A percentile compares a stretch with the other conserved stretches of the same genome.
phyloP scores from a whole-genome alignment of 1,140 invertebrate species.

The Oryctes rhinoceros region DNA sequence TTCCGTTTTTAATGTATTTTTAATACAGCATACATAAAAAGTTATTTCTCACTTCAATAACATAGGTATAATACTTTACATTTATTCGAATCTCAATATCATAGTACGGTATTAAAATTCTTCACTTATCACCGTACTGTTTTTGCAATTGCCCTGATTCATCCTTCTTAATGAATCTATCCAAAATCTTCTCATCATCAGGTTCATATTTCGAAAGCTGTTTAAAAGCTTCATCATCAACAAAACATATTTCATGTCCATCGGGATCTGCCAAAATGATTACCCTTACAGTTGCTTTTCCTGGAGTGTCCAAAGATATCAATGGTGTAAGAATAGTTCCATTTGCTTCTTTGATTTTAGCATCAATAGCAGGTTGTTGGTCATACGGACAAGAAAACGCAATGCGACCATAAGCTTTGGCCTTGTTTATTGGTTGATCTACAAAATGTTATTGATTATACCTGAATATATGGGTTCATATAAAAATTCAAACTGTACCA shows the following conservation, averaged over 20 bases:
- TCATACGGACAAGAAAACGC: conserved; percentile 88
- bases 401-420: conserved; percentile 93
- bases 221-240: conserved; percentile 93
- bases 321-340: conserved; percentile 87
- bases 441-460: conserved; percentile 49
- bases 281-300: conserved; percentile 94
- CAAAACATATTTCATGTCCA: conserved; percentile 98
- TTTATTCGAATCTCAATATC: too few relatives aligned
- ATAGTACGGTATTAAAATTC: background rate
- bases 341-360: conserved; percentile 75
- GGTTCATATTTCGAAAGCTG: conserved; percentile 89
- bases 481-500: conserved; percentile 62
- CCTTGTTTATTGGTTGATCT: conserved; percentile 78
- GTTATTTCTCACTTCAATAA: background rate
- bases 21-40: background rate
- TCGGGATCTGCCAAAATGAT: conserved; percentile 97
- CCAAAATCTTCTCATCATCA: conserved; percentile 79
- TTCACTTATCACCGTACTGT: background rate
- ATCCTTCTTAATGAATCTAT: conserved; percentile 81
- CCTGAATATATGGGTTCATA: conserved; percentile 42
- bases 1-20: background rate
- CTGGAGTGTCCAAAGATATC: conserved; percentile 92
- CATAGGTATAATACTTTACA: background rate
- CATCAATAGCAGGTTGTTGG: conserved; percentile 78
- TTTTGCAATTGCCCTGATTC: conserved; percentile 55